phyloP scores from a whole-genome alignment of 2,797 vertebrate genomes.

The Oreonectes daqikongensis region DNA sequence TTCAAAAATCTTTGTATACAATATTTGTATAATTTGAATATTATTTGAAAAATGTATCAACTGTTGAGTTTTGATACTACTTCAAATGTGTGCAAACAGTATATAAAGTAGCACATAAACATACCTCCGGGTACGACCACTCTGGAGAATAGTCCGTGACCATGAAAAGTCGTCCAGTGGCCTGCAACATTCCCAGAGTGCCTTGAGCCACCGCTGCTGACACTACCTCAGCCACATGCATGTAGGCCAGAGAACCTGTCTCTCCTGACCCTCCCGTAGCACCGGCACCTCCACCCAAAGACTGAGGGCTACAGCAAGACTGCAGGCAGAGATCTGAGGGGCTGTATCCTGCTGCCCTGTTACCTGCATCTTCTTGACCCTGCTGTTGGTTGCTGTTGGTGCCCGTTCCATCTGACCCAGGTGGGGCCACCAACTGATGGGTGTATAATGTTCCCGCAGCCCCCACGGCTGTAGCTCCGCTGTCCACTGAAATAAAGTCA shows the following conservation, averaged over 20 bases:
- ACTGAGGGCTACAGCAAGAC: conserved; percentile 94
- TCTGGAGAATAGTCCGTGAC: conserved; percentile 99
- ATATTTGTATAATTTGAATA: neutral
- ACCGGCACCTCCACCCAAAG: conserved; percentile 72
- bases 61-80: neutral
- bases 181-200: conserved; percentile 93
- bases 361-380: conserved; percentile 88
- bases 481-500: conserved; percentile 97
- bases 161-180: conserved; percentile 95
- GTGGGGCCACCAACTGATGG: conserved; percentile 88
- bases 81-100: neutral
- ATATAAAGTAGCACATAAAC: conserved; percentile 51
- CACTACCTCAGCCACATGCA: conserved; percentile 97
- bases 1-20: too few relatives aligned
- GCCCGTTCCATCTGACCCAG: conserved; percentile 71
- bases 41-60: neutral
- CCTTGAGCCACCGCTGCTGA: conserved; percentile 91
- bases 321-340: conserved; percentile 94
- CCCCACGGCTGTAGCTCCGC: conserved; percentile 82
- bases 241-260: conserved; percentile 89
- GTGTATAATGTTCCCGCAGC: conserved; percentile 85
- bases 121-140: conserved; percentile 99
- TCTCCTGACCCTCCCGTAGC: conserved; percentile 82
- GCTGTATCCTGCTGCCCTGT: conserved; percentile 82
- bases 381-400: conserved; percentile 79